A percentile compares a stretch with the other conserved stretches of the same genome.
Evolutionary conservation across 2,113 vertebrate species (phyloP).

Genomic region (Nothobranchius furzeri): DNA sequence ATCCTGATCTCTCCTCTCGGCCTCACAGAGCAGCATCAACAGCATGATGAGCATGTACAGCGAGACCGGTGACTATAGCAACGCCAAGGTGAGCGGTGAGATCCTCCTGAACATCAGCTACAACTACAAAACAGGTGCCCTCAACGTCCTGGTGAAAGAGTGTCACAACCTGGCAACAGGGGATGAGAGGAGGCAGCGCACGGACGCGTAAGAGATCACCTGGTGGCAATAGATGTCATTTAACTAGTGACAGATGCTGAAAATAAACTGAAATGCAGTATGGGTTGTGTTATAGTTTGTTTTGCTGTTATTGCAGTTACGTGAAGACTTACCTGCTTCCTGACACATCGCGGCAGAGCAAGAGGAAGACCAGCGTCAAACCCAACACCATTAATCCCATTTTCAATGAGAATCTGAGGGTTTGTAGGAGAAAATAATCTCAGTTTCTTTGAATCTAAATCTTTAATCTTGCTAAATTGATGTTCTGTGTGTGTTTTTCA

Average conservation of each 20-base stretch:
- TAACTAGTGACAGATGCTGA: background rate
- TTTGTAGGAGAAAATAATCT: conserved; percentile 59
- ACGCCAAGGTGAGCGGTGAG: conserved; percentile 91
- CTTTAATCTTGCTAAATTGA: background rate
- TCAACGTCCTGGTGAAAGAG: conserved; percentile 90
- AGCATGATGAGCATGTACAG: conserved; percentile 96
- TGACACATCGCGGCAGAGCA: conserved; percentile 94
- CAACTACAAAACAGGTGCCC: conserved; percentile 94
- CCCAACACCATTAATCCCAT: conserved; percentile 90
- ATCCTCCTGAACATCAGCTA: conserved; percentile 92
- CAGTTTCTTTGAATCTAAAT: background rate
- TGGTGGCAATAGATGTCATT: background rate
- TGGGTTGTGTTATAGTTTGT: too few species aligned
- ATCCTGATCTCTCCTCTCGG: conserved; percentile 14
- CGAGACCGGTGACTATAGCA: conserved; percentile 96
- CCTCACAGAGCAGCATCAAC: conserved; percentile 90
- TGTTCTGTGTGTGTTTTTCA: conserved; percentile 49
- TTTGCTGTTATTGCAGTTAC: conserved; percentile 79
- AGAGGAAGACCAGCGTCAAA: conserved; percentile 96
- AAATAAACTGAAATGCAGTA: too few species aligned
- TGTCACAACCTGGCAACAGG: conserved; percentile 92
- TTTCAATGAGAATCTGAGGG: conserved; percentile 93
- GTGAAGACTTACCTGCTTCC: conserved; percentile 97
- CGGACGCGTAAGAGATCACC: conserved; percentile 86
- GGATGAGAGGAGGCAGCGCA: conserved; percentile 93